Conservation (phyloP, 92 coral and sea anemone species). For the Parazoanthus swiftii region DNA sequence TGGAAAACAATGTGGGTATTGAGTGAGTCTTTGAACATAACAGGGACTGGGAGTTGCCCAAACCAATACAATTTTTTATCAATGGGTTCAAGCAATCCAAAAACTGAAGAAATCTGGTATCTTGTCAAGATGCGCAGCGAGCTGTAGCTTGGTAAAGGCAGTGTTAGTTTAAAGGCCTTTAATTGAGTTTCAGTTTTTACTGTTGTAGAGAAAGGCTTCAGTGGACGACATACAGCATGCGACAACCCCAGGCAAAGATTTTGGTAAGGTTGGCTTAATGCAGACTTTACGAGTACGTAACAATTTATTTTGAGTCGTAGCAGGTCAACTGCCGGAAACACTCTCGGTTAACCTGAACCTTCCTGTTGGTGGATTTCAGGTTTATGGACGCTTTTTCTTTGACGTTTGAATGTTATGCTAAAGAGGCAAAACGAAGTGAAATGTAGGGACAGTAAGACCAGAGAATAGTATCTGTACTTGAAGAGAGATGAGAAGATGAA, state of each 20-base stretch:
- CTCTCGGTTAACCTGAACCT: no score
- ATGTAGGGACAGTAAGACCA: no score
- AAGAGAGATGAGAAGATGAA: neutral
- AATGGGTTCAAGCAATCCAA: neutral
- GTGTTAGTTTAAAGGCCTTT: neutral
- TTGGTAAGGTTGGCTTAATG: conserved; percentile 21
- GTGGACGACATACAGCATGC: neutral
- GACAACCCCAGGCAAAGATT: conserved; percentile 22
- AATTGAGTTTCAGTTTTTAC: neutral
- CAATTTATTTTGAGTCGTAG: neutral
- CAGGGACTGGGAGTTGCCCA: conserved; percentile 34
- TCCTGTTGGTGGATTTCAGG: no score
- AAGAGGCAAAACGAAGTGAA: no score
- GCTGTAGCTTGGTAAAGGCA: neutral
- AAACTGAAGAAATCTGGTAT: neutral
- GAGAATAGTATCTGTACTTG: neutral
- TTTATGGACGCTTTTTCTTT: no score
- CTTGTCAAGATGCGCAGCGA: neutral
- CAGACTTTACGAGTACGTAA: neutral
- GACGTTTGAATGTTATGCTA: no score
- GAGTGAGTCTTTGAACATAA: conserved; percentile 4
- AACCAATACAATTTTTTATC: neutral
- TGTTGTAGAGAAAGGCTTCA: conserved; percentile 26
- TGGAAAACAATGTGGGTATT: conserved; percentile 9
- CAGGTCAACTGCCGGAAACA: no score